Conservation (phyloP, 2,888 invertebrate genomes). For the Morpho helenor region DNA sequence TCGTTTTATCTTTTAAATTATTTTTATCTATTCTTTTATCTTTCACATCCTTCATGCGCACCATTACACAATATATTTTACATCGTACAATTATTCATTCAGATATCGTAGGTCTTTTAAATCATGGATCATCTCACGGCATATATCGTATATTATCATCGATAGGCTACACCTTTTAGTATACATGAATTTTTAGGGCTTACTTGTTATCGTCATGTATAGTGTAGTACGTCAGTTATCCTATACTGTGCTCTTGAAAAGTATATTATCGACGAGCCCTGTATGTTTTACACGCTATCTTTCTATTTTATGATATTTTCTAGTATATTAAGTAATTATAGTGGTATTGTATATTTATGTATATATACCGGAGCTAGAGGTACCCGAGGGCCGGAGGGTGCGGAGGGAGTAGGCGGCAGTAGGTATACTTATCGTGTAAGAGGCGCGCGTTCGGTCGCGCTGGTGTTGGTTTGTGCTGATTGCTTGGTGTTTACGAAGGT, state of each 20-base stretch:
- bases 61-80: constrained; percentile 51
- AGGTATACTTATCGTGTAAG: constrained; percentile 53
- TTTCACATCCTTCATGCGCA: constrained; percentile 68
- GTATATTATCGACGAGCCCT: constrained; percentile 49
- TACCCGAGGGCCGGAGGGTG: constrained; percentile 24
- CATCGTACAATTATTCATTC: constrained; percentile 49
- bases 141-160: constrained; percentile 34
- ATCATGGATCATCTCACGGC: constrained; percentile 41
- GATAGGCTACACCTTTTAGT: constrained; percentile 31
- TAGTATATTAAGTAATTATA: constrained; percentile 54
- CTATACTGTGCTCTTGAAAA: constrained; percentile 44
- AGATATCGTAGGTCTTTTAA: constrained; percentile 6
- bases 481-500: constrained; percentile 86
- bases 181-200: constrained; percentile 51
- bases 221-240: constrained; percentile 55
- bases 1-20: constrained; percentile 50
- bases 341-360: constrained; percentile 34
- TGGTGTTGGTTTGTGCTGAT: constrained; percentile 66
- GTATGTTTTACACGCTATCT: constrained; percentile 61
- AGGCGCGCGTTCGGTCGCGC: constrained; percentile 37
- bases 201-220: constrained; percentile 53
- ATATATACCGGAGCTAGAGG: constrained; percentile 30
- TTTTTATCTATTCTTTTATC: constrained; percentile 53
- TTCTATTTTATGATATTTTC: constrained; percentile 52
- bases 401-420: constrained; percentile 35